Evolutionary conservation across 2,888 invertebrate species (phyloP).

Genomic region (Protonemura montana): DNA sequence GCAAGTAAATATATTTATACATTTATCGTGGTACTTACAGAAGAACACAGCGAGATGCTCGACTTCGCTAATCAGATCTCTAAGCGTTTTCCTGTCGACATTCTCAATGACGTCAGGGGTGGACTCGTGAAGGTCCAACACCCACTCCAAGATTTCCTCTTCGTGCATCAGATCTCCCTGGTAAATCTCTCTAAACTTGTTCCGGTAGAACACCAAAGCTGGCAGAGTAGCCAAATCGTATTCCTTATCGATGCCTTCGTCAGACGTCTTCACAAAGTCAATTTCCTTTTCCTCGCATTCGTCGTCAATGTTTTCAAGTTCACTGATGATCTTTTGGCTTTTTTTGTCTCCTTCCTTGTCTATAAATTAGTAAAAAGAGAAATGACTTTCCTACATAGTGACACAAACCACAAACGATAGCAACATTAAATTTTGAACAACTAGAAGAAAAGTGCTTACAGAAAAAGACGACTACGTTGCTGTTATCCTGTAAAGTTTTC

Average conservation of each 20-base stretch:
- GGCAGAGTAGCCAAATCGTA: slow-evolving; percentile 85
- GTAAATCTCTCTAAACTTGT: slow-evolving; percentile 88
- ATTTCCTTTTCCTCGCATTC: slow-evolving; percentile 92
- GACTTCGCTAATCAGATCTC: slow-evolving; percentile 87
- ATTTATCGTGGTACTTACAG: no score
- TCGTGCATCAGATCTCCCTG: slow-evolving; percentile 86
- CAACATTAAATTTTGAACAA: not conserved
- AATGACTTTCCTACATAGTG: no score
- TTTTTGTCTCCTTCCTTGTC: slow-evolving; percentile 91
- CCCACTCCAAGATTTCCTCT: slow-evolving; percentile 88
- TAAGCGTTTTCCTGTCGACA: slow-evolving; percentile 88
- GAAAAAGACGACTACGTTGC: slow-evolving; percentile 91
- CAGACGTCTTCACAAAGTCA: slow-evolving; percentile 90
- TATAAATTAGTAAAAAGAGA: slow-evolving; percentile 55
- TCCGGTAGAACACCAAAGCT: slow-evolving; percentile 84
- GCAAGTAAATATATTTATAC: no score
- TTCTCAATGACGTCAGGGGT: slow-evolving; percentile 90
- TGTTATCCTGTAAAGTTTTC: slow-evolving; percentile 85
- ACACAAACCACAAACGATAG: no score
- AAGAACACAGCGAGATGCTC: slow-evolving; percentile 93
- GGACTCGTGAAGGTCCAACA: slow-evolving; percentile 83
- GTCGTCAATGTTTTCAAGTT: slow-evolving; percentile 91
- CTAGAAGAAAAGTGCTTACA: slow-evolving; percentile 69
- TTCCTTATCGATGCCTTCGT: slow-evolving; percentile 85
- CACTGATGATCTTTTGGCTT: slow-evolving; percentile 85